Base-by-base conservation (phyloP, 92 coral and sea anemone species). In the Actinostola sp. region DNA sequence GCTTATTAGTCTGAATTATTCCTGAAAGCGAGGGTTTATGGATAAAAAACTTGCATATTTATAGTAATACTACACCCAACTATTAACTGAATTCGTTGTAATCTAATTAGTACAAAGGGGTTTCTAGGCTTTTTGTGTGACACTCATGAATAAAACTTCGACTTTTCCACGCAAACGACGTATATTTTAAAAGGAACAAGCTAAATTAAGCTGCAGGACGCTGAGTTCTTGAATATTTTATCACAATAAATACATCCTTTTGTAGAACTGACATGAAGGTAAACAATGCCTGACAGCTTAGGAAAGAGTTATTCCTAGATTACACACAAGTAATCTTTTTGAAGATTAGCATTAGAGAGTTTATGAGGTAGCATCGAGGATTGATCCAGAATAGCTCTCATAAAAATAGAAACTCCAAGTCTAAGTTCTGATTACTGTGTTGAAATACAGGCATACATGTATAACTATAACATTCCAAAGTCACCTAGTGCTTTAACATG, bases 151-250 rank as follows among this genome's bases (percentile, higher is more conserved):
- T 15, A 27, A 28, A 39, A 33, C 21, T 38, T 34, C 33, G 28
- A 25, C 19, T 24, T 4, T 51, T 51, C 58, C 29, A 51, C 24
- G 58, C 24, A 19, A 19, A 15, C 5, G 19, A 57, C 39, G 36
- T 17, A 53, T 53, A 53, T 24, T 20, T 20, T 53, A 20, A 53
- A 7, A 7, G 14, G 59, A 52, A 9, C 34, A 30, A 59, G 48
- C 63, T 39, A 14, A 27, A 29, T 38, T 4, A 36, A 36, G 4
- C 63, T 12, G 19, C 24, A 55, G 82, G 89, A 89, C 95, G 95
- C 95, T 63, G 35, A 55, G 61, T 64, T 73, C 49, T 50, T 81
- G 94, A 89, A 85, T 85, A 85, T 85, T 69, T 84, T 66, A 89
- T 71, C 61, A 16, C 63, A 58, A 6, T 28, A 46, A 21, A 68